Evolutionary conservation across 2,113 vertebrate genomes (phyloP).

Genomic region (Solea senegalensis): DNA sequence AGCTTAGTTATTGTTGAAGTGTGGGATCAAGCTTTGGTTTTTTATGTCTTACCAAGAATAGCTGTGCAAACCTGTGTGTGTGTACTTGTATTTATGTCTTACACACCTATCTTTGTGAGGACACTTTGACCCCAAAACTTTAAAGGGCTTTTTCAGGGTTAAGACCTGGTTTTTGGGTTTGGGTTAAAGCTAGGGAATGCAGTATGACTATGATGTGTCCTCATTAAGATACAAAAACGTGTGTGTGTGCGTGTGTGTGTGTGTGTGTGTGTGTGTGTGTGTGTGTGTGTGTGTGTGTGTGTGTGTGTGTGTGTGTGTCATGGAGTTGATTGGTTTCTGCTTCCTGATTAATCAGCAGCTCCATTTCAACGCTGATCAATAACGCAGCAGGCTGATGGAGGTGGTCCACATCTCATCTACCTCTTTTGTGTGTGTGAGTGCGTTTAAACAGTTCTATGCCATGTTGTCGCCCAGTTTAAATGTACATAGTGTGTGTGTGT

Average conservation of each 20-base stretch:
- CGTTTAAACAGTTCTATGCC: neutral
- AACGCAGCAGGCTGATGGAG: conserved; percentile 23
- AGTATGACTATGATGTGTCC: no score
- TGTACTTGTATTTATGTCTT: neutral
- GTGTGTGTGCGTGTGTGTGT: neutral
- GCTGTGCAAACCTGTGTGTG: neutral
- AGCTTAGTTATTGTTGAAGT: no score
- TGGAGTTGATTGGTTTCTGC: conserved; percentile 31
- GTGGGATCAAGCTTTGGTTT: no score
- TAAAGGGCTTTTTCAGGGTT: no score
- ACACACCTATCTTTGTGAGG: no score
- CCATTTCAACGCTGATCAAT: conserved; percentile 42
- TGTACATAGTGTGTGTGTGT: neutral
- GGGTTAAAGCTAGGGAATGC: no score
- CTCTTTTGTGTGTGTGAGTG: neutral
- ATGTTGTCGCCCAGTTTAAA: neutral
- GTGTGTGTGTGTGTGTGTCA: neutral
- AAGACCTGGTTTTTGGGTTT: no score
- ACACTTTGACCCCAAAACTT: no score
- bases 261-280: neutral
- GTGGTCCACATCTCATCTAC: conserved; percentile 5
- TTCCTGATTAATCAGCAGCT: conserved; percentile 35
- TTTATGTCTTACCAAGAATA: no score
- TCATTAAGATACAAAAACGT: no score
- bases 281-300: neutral